Evolutionary conservation across 2,888 invertebrate species (phyloP).

Genomic region (Galerucella calmariensis): DNA sequence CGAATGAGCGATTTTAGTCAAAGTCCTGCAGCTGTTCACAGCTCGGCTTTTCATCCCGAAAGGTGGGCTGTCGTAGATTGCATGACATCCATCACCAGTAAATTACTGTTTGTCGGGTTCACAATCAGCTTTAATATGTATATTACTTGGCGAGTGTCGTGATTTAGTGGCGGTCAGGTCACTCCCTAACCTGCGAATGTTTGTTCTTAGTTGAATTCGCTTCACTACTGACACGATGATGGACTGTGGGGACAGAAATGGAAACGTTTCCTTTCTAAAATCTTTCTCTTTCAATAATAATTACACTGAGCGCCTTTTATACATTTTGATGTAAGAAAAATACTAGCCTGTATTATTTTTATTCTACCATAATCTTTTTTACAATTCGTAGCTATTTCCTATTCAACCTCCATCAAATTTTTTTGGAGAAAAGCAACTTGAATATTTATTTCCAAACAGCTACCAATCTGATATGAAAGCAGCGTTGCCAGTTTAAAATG

Average conservation of each 20-base stretch:
- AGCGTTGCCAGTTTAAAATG: no score
- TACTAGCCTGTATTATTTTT: no score
- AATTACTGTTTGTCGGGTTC: slow-evolving; percentile 43
- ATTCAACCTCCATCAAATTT: no score
- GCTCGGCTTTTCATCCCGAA: slow-evolving; percentile 29
- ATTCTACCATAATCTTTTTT: no score
- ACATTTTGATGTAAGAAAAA: no score
- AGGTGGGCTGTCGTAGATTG: slow-evolving; percentile 46
- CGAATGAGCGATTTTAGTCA: slow-evolving; percentile 41
- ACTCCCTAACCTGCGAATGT: slow-evolving; percentile 47
- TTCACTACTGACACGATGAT: slow-evolving; percentile 15
- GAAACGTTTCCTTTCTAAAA: neutral
- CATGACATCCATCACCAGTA: slow-evolving; percentile 43
- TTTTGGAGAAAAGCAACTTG: no score
- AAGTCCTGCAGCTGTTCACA: slow-evolving; percentile 40
- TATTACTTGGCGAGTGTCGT: slow-evolving; percentile 42
- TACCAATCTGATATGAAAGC: no score
- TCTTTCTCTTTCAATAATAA: neutral
- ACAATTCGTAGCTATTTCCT: no score
- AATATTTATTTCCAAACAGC: no score
- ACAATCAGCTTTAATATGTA: slow-evolving; percentile 46
- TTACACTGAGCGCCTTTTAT: neutral
- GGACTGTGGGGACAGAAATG: slow-evolving; percentile 11
- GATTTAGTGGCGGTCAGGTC: slow-evolving; percentile 48
- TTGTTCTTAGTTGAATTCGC: slow-evolving; percentile 40